A percentile compares a stretch with the other conserved stretches of the same genome.
phyloP scores from a whole-genome alignment of 1,140 invertebrate species.

The Drosophila baimaii region DNA sequence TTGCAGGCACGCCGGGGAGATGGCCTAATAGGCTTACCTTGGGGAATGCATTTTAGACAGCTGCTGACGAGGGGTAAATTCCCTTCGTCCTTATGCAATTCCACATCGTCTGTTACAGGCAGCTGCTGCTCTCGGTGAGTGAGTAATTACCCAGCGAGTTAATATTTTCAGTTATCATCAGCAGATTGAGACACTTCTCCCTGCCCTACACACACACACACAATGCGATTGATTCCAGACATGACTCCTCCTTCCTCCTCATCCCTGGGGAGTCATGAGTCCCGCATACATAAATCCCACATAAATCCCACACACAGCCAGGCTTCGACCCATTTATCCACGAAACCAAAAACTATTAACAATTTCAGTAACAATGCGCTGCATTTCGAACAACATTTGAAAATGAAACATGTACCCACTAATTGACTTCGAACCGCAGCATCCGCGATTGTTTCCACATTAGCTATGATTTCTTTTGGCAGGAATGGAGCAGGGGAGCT shows the following conservation, averaged over 20 bases:
- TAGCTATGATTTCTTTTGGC: conserved; percentile 73
- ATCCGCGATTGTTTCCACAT: conserved; percentile 82
- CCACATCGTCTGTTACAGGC: conserved; percentile 15
- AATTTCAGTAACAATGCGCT: conserved; percentile 41
- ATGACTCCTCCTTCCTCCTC: not conserved
- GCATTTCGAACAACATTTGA: conserved; percentile 65
- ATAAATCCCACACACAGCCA: conserved; percentile 6
- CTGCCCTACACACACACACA: no score
- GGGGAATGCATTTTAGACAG: conserved; percentile 53
- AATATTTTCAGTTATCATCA: conserved; percentile 31
- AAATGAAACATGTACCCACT: conserved; percentile 72
- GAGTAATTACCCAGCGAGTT: conserved; percentile 16
- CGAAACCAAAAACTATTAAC: conserved; percentile 52
- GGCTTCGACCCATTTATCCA: conserved; percentile 60
- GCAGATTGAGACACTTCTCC: not conserved
- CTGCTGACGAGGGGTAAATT: conserved; percentile 38
- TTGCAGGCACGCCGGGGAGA: conserved; percentile 9
- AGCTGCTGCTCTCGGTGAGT: not conserved
- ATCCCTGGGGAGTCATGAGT: not conserved
- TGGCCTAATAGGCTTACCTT: conserved; percentile 51
- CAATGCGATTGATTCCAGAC: conserved; percentile 18
- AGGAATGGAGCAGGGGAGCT: not conserved
- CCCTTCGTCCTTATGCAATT: conserved; percentile 31
- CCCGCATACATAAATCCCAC: not conserved
- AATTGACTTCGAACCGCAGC: conserved; percentile 80